Evolutionary conservation across 1,140 invertebrate genomes (phyloP).

Genomic region (Teleopsis dalmanni): DNA sequence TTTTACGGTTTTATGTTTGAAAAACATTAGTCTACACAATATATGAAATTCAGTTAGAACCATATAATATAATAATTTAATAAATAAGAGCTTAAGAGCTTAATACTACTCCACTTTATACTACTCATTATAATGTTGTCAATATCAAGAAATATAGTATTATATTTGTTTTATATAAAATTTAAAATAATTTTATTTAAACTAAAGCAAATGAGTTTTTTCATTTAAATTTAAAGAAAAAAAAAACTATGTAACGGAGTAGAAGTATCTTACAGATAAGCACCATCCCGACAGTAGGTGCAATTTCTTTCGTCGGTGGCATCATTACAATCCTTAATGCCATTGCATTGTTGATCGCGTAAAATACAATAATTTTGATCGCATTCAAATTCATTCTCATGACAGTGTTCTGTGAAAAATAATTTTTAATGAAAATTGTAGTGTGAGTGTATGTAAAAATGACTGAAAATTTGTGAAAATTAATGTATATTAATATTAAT

Average conservation of each 20-base stretch:
- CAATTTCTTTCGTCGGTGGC: conserved; percentile 67
- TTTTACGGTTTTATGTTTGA: too few relatives aligned
- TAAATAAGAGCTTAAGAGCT: too few relatives aligned
- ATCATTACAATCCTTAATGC: conserved; percentile 63
- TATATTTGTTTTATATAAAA: not conserved
- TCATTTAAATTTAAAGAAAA: not conserved
- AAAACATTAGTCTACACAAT: too few relatives aligned
- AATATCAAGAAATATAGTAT: not conserved
- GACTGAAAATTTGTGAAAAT: too few relatives aligned
- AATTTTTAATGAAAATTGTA: too few relatives aligned
- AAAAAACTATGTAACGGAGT: not conserved
- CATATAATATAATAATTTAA: too few relatives aligned
- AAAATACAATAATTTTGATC: conserved; percentile 60
- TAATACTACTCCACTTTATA: too few relatives aligned
- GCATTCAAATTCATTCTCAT: conserved; percentile 47
- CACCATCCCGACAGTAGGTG: conserved; percentile 36
- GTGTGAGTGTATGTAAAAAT: too few relatives aligned
- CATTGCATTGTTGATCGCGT: conserved; percentile 63
- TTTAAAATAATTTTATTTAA: too few relatives aligned
- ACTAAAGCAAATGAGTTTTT: too few relatives aligned
- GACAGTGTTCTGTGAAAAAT: conserved; percentile 37
- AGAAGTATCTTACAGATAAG: conserved; percentile 43
- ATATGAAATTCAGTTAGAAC: too few relatives aligned
- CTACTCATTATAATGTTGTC: not conserved
- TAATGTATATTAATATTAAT: too few relatives aligned